phyloP scores from a whole-genome alignment of 1,140 invertebrate species.

The Sinella curviseta region DNA sequence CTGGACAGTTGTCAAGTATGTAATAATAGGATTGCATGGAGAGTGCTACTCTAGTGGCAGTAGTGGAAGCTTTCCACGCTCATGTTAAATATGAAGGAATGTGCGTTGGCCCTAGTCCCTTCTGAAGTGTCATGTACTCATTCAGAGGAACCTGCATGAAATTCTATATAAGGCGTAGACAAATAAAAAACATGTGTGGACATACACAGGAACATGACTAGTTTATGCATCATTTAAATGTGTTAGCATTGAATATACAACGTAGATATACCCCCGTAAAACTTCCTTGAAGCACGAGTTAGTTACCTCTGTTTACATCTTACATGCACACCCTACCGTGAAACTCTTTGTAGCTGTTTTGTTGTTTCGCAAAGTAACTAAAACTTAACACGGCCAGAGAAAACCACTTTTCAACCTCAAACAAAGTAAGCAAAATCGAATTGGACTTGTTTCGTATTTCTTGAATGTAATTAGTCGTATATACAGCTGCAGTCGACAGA shows the following conservation, averaged over 20 bases:
- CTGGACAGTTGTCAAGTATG: not conserved
- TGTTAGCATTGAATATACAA: not conserved
- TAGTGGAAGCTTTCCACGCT: no score
- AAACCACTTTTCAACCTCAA: not conserved
- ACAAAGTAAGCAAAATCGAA: not conserved
- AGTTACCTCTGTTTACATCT: not conserved
- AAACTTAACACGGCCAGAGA: not conserved
- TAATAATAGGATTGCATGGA: no score
- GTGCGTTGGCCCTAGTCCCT: no score
- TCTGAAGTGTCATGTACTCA: no score
- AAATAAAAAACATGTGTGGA: no score
- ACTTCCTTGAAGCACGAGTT: no score
- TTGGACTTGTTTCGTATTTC: not conserved
- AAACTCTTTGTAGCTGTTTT: not conserved
- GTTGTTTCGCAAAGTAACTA: conserved; percentile 1
- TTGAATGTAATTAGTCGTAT: not conserved
- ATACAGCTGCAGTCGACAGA: not conserved
- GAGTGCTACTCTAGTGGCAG: no score
- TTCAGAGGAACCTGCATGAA: no score
- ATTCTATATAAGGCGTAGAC: no score
- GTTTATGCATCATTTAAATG: not conserved
- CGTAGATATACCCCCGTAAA: not conserved
- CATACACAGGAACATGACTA: no score
- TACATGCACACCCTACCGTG: not conserved
- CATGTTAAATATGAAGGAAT: no score